Percentiles rank a stretch among this genome's conserved stretches.
phyloP scores from a whole-genome alignment of 1,140 invertebrate species.

The Trichonephila clavata region DNA sequence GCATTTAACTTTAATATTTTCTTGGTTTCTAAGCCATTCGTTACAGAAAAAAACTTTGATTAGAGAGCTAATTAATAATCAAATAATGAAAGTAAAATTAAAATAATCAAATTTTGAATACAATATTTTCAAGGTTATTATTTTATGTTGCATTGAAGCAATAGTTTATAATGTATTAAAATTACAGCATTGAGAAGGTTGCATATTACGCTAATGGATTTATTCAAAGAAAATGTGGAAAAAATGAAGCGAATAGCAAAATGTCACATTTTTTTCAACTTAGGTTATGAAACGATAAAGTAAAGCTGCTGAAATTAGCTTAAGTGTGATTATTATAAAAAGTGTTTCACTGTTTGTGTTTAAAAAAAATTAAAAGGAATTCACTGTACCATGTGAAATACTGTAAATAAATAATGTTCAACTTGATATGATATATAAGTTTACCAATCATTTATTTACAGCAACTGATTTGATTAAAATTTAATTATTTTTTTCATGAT shows the following conservation, averaged over 20 bases:
- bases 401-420: neutral
- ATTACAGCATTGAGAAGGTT: neutral
- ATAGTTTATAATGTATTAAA: neutral
- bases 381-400: neutral
- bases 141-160: too few relatives aligned
- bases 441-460: neutral
- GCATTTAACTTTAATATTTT: neutral
- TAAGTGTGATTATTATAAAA: neutral
- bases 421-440: neutral
- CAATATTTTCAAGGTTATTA: too few relatives aligned
- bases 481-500: too few relatives aligned
- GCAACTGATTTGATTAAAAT: neutral
- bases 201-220: neutral
- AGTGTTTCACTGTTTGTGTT: neutral
- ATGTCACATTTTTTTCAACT: neutral
- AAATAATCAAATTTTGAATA: neutral
- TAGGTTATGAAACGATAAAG: conserved; percentile 24
- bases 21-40: too few relatives aligned
- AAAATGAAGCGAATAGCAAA: neutral
- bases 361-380: neutral
- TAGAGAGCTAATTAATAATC: neutral
- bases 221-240: neutral
- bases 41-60: neutral
- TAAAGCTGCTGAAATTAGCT: neutral
- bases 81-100: neutral